Base-by-base conservation (phyloP, 2,113 vertebrate genomes). In the Cavia aperea region DNA sequence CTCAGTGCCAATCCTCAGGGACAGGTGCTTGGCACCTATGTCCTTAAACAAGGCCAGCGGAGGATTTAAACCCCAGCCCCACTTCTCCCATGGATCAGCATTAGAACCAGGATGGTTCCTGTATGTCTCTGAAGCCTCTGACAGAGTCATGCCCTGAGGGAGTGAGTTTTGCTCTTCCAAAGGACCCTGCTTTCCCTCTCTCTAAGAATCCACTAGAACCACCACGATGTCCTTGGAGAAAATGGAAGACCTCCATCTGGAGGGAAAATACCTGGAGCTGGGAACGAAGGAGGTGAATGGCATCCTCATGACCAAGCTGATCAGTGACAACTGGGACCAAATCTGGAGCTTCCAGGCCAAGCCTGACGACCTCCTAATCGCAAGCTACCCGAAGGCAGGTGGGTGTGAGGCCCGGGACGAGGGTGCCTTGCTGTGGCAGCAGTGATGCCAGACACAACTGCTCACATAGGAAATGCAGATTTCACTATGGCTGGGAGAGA, bases 371-470 rank as follows among this genome's bases (percentile, higher is more conserved):
- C 96, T 98, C 21, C 96, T 98, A 87, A 96, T 98, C 1, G 85
- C 97, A 82, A 97, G 97, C 73, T 98, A 97, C 4, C 94, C 97
- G 95, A 98, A 98, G 90, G 95, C 97, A 97, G 97, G 97, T 98
- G 87, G 21, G 97, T 97, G 19, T 72, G 29, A 70, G 29, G 63
- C 43, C 43, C 18, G 21, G 23, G 0, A 1, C 24, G 24, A 19
- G 29, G 97, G 10, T 26, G 49, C 24, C 15, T 13, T 46, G 5
- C 19, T 23, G 14, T 29, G 23, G 23, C 72, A 46, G 15, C 46
- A 39, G 39, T 39, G 39, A 39, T 39, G 39, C 39, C 51, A 9
- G 4, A 0, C 31, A 9, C 10, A 4, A 23, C 51, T 31, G 14
- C 36, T 19, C 13, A 60, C 54, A 93, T 16, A 81, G 92, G 24